Conservation (phyloP, 2,113 vertebrate species). For the Rhabdornis inornatus region DNA sequence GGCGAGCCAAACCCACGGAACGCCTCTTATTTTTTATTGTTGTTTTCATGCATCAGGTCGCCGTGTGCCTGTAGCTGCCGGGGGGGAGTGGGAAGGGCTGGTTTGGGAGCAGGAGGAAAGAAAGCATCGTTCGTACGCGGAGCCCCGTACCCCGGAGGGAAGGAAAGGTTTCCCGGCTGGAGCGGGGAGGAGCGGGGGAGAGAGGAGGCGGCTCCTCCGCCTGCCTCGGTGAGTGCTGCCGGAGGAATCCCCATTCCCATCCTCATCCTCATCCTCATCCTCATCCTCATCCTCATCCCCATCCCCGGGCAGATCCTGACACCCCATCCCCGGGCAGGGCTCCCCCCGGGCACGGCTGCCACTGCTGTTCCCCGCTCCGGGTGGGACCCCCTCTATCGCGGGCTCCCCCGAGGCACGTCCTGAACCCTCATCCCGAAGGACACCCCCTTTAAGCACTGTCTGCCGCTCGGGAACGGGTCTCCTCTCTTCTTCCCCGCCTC, state of each 20-base stretch:
- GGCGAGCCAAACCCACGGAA: background rate
- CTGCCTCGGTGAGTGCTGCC: background rate
- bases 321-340: background rate
- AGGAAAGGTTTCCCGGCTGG: background rate
- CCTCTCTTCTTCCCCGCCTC: background rate
- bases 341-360: background rate
- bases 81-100: background rate
- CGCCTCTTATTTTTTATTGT: background rate
- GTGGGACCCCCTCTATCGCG: background rate
- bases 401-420: background rate
- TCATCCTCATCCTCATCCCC: background rate
- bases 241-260: background rate
- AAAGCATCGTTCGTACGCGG: background rate
- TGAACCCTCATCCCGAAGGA: background rate
- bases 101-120: background rate
- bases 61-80: background rate
- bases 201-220: background rate
- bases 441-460: too few species aligned
- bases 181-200: background rate
- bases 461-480: background rate
- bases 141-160: background rate
- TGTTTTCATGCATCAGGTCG: background rate
- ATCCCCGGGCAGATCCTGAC: background rate
- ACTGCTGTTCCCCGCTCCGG: too few species aligned
- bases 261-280: background rate